phyloP scores from a whole-genome alignment of 37 sponge, comb jelly and placozoan genomes.

The Eunapius fragilis region DNA sequence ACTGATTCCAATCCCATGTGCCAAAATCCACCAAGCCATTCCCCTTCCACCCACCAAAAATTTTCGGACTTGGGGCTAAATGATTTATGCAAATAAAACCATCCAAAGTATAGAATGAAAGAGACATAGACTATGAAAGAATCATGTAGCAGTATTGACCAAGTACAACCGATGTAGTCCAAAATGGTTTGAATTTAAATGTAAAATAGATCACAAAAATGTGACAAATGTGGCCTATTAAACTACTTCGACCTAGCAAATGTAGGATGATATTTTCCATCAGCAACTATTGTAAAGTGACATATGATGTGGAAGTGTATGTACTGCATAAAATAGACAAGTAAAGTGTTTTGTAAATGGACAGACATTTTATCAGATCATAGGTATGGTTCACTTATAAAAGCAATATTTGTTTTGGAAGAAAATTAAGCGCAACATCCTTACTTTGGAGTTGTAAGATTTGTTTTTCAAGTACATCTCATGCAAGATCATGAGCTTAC shows the following conservation, averaged over 20 bases:
- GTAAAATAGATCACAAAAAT: neutral
- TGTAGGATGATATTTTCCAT: neutral
- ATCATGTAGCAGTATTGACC: neutral
- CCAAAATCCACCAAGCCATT: neutral
- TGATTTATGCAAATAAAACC: neutral
- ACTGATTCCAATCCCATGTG: neutral
- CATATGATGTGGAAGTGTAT: neutral
- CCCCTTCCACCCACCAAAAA: neutral
- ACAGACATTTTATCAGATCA: neutral
- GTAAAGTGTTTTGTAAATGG: neutral
- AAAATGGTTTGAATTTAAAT: neutral
- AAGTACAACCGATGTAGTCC: neutral
- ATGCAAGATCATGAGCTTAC: neutral
- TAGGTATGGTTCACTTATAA: neutral
- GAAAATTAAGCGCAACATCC: neutral
- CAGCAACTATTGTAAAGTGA: neutral
- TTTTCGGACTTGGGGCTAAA: neutral
- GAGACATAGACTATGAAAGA: neutral
- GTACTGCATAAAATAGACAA: neutral
- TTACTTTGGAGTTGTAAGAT: neutral
- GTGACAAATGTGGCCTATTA: neutral
- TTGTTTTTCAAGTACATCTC: neutral
- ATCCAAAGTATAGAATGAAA: too few species aligned
- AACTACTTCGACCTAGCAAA: neutral
- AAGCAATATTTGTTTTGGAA: neutral